Percentiles rank a stretch among this genome's conserved stretches.
phyloP scores from a whole-genome alignment of 2,797 vertebrate species.

The Staurois parvus region DNA sequence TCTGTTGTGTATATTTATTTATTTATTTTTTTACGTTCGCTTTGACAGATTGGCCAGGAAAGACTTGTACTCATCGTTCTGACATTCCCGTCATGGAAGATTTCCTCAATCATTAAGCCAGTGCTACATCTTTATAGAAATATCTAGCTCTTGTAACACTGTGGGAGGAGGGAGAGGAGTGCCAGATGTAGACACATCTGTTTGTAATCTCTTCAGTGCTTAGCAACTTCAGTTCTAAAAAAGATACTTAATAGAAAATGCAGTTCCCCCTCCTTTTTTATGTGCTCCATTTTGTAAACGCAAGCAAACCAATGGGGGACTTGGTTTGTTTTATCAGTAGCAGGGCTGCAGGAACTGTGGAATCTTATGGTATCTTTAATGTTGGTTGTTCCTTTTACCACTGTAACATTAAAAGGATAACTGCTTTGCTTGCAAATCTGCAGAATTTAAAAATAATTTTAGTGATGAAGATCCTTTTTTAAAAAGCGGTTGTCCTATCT shows the following conservation, averaged over 20 bases:
- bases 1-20: background rate
- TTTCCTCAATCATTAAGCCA: conserved; percentile 53
- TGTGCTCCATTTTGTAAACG: conserved; percentile 19
- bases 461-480: no score
- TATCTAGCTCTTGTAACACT: conserved; percentile 54
- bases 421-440: no score
- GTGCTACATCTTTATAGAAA: conserved; percentile 43
- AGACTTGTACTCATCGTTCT: conserved; percentile 45
- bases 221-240: conserved; percentile 24
- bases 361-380: background rate
- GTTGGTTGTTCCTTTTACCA: no score
- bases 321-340: background rate
- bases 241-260: conserved; percentile 2
- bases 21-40: background rate
- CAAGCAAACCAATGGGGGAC: background rate
- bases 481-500: no score
- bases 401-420: no score
- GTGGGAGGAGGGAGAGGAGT: conserved; percentile 30
- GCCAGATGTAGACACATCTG: conserved; percentile 58
- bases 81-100: conserved; percentile 50
- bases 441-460: no score
- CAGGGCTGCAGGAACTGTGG: background rate
- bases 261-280: background rate
- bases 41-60: conserved; percentile 37
- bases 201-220: conserved; percentile 47